Percentiles rank a stretch among this genome's conserved stretches.
phyloP scores from a whole-genome alignment of 2,888 invertebrate species.

The Tortrix viridana region DNA sequence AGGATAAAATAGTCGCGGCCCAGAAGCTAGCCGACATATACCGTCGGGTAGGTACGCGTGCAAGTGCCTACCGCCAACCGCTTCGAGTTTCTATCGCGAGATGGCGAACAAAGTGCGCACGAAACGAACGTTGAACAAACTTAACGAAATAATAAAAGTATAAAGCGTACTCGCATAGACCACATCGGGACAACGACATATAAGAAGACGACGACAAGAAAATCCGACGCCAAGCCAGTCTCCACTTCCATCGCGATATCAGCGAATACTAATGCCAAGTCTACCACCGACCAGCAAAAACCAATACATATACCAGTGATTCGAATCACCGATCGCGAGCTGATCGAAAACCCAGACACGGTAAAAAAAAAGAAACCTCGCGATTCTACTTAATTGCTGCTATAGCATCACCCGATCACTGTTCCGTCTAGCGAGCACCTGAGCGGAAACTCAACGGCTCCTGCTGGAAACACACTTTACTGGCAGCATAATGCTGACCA shows the following conservation, averaged over 20 bases:
- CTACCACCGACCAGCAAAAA: neutral
- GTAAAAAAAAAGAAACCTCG: constrained; percentile 11
- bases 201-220: neutral
- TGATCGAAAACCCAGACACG: constrained; percentile 8
- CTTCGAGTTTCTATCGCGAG: neutral
- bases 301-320: constrained; percentile 6
- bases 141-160: neutral
- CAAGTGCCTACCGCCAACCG: constrained; percentile 13
- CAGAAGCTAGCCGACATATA: no score
- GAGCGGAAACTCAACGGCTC: no score
- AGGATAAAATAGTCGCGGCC: no score
- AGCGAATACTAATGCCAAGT: neutral
- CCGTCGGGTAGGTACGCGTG: no score
- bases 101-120: neutral
- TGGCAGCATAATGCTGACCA: no score
- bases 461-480: no score
- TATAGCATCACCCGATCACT: no score
- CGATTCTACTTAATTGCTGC: neutral
- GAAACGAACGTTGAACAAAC: neutral
- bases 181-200: neutral
- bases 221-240: neutral
- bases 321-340: constrained; percentile 7
- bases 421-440: no score
- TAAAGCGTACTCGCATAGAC: constrained; percentile 1
- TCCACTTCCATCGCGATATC: neutral